Evolutionary conservation across 2,888 invertebrate genomes (phyloP).

Genomic region (Allygus modestus): DNA sequence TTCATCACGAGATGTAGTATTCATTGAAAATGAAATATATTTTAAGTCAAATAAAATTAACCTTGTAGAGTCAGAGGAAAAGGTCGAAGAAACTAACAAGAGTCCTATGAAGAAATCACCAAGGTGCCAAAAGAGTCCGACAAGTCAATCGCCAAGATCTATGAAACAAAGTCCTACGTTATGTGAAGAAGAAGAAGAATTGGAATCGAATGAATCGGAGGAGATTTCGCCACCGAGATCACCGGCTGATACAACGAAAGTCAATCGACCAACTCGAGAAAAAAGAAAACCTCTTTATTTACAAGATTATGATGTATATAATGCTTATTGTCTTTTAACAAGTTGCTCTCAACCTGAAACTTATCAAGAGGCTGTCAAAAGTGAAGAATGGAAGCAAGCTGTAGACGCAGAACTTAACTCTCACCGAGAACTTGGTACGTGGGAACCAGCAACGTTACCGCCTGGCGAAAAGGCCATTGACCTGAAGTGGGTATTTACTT

Average conservation of each 20-base stretch:
- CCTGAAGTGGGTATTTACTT: conserved; percentile 64
- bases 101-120: too few relatives aligned
- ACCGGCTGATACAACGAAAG: background rate
- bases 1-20: conserved; percentile 61
- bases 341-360: too few relatives aligned
- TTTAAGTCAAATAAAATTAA: too few relatives aligned
- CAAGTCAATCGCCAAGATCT: background rate
- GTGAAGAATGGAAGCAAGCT: conserved; percentile 60
- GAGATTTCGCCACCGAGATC: background rate
- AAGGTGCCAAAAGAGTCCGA: background rate
- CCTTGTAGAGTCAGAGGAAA: too few relatives aligned
- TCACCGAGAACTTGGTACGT: conserved; percentile 62
- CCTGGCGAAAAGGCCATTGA: conserved; percentile 56
- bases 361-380: too few relatives aligned
- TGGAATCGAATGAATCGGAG: background rate
- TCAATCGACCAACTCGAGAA: background rate
- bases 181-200: too few relatives aligned
- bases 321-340: conserved; percentile 61
- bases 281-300: conserved; percentile 29
- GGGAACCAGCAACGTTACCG: conserved; percentile 57
- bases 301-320: conserved; percentile 63
- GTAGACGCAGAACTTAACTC: conserved; percentile 62
- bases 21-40: too few relatives aligned
- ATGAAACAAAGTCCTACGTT: too few relatives aligned
- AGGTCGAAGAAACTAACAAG: too few relatives aligned